Evolutionary conservation across 2,888 invertebrate genomes (phyloP), one percentile per base, ranked within the genome.

Genomic region (Xanthostigma xanthostigma): DNA sequence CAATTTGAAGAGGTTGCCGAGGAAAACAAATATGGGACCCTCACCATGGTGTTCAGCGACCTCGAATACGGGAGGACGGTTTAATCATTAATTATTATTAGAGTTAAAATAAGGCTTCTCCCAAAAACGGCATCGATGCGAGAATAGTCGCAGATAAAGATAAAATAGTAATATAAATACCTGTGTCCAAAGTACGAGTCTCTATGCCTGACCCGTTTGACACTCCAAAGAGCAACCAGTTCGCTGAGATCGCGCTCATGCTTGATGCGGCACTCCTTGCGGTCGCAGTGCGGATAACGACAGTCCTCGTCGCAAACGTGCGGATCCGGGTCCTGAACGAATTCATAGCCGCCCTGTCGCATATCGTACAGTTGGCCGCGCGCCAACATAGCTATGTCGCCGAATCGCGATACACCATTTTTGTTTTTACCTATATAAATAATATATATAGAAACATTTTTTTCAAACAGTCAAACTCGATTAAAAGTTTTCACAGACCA

Each of bases 171-270:
- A 17, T 4, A 17, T 17, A 17, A 17, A 17, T 17, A 27, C 63
- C 67, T 37, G 64, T 66, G 68, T 55, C 69, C 65, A 60, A 71
- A 62, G 51, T 65, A 57, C 1, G 63, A 61, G 55, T 78, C 76
- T 49, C 76, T 70, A 61, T 84, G 83, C 40, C 81, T 66, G 46
- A 81, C 74, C 46, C 81, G 72, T 63, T 79, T 80, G 4, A 83
- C 79, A 1, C 77, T 76, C 84, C 84, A 84, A 49, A 78, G 62
- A 1, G 82, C 81, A 57, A 76, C 69, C 5, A 78, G 69, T 49
- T 64, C 62, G 44, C 65, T 63, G 5, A 57, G 53, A 9, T 60
- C 60, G 43, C 27, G 12, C 12, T 51, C 37, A 39, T 49, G 50
- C 48, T 51, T 36, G 37, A 45, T 38, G 48, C 43, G 47, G 39